These are phyloP conservation scores for Dugesia japonica DNA, from an alignment of 2,888 invertebrate genomes.

Conservation along the genomic window DNA sequence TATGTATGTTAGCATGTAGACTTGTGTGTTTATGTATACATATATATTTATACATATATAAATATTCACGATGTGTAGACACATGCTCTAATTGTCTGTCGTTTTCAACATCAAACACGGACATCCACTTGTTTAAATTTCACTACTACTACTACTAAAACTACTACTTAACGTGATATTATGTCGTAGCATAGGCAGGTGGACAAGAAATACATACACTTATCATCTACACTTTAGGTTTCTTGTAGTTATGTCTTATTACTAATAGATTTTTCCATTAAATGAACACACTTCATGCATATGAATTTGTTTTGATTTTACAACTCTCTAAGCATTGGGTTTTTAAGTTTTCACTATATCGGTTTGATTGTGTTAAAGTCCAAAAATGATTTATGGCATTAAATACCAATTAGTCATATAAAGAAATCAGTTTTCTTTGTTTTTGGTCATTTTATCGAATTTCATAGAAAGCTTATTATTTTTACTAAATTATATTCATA, in stretches of 20 bases:
- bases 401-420: background rate
- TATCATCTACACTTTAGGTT: background rate
- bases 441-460: background rate
- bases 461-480: too few relatives aligned
- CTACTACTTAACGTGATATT: background rate
- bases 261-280: background rate
- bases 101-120: background rate
- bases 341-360: background rate
- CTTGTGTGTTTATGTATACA: background rate
- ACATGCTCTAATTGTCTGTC: background rate
- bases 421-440: background rate
- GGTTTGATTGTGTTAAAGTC: slow-evolving; percentile 1
- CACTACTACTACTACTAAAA: background rate
- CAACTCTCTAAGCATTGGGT: background rate
- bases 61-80: background rate
- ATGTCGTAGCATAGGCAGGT: background rate
- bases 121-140: slow-evolving; percentile 5
- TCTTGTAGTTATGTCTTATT: background rate
- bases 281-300: slow-evolving; percentile 20
- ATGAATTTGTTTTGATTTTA: background rate
- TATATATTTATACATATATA: background rate
- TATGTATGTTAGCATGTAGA: background rate
- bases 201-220: slow-evolving; percentile 3
- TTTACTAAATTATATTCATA: too few relatives aligned
- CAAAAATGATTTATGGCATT: slow-evolving; percentile 8